These are phyloP conservation scores for Leptinotarsa rubiginosa DNA, from an alignment of 2,888 invertebrate genomes.

Conservation along the genomic window DNA sequence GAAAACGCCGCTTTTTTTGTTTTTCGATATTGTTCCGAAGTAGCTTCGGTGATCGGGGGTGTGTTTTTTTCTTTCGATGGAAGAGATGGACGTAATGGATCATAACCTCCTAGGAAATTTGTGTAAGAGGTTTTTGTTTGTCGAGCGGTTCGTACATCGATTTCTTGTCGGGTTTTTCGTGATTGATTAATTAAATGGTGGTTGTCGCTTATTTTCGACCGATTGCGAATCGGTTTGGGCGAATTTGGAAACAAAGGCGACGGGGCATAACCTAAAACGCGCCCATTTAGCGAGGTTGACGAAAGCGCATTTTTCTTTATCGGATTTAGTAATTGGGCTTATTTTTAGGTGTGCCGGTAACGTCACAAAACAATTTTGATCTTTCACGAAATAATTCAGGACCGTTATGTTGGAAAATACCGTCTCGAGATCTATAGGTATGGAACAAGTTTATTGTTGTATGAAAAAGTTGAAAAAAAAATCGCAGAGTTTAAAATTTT, in stretches of 20 bases:
- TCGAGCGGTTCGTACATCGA: slow-evolving; percentile 18
- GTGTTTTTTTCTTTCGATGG: slow-evolving; percentile 20
- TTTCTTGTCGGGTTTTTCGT: slow-evolving; percentile 34
- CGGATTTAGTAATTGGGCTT: not conserved
- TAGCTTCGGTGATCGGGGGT: slow-evolving; percentile 17
- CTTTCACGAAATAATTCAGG: no score
- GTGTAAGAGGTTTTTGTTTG: slow-evolving; percentile 18
- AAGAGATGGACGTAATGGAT: slow-evolving; percentile 8
- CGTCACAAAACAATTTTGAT: no score
- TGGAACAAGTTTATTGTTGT: no score
- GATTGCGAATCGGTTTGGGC: slow-evolving; percentile 11
- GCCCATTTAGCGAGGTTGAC: slow-evolving; percentile 1
- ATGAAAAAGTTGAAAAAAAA: no score
- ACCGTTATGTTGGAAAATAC: no score
- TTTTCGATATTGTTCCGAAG: slow-evolving; percentile 19
- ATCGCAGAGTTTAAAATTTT: no score
- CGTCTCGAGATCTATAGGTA: no score
- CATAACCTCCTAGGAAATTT: slow-evolving; percentile 29
- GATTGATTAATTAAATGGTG: slow-evolving; percentile 31
- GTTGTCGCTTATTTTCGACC: slow-evolving; percentile 7
- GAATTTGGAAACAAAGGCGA: slow-evolving; percentile 9
- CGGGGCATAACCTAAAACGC: not conserved
- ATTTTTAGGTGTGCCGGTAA: not conserved
- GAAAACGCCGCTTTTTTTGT: slow-evolving; percentile 11
- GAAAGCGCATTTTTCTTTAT: no score